Percentiles rank a stretch among this genome's conserved stretches.
phyloP scores from a whole-genome alignment of 2,797 vertebrate genomes.

The Glyptemys insculpta region DNA sequence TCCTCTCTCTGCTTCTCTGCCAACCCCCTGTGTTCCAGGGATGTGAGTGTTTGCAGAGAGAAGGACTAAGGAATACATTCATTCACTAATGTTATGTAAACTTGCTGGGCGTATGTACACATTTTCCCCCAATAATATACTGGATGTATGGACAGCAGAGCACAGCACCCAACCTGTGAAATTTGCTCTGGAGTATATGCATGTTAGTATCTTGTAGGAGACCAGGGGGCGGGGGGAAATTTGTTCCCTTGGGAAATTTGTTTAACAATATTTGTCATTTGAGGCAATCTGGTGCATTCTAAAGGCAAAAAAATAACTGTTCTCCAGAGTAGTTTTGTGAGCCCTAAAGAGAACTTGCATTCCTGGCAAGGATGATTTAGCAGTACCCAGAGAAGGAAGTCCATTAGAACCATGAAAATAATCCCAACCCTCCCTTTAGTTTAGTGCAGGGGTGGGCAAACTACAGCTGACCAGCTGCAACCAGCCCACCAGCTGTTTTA shows the following conservation, averaged over 20 bases:
- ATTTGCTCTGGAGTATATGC: accelerated
- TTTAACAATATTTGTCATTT: neutral
- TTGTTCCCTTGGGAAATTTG: neutral
- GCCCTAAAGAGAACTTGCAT: neutral
- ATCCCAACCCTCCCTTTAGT: neutral
- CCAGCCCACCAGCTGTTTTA: too few relatives aligned
- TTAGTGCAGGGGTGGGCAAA: neutral
- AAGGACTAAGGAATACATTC: neutral
- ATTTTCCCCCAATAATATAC: neutral
- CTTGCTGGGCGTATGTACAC: accelerated
- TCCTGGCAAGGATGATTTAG: neutral
- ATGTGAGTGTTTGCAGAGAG: neutral
- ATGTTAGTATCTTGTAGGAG: neutral
- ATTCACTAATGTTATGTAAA: neutral
- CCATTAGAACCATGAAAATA: neutral
- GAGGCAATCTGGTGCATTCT: neutral
- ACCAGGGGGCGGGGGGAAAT: neutral
- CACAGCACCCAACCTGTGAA: neutral
- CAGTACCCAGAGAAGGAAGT: neutral
- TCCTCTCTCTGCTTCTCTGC: neutral
- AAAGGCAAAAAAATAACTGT: neutral
- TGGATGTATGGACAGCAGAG: neutral
- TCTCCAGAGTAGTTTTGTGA: neutral
- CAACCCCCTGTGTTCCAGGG: neutral
- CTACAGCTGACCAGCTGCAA: too few relatives aligned